Conservation (phyloP, 2,888 invertebrate genomes). For the Acleris literana region DNA sequence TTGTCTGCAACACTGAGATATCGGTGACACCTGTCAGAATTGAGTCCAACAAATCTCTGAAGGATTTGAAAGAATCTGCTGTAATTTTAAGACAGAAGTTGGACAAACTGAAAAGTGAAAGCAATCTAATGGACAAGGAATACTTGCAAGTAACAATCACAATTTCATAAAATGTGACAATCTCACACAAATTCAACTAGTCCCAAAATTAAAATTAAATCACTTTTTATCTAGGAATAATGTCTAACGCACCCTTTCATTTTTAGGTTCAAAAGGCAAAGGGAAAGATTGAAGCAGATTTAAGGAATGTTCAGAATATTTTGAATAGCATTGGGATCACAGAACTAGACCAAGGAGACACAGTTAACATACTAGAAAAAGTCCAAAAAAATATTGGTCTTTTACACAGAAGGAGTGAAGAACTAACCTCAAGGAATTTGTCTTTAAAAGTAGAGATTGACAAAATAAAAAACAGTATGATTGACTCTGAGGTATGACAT, state of each 20-base stretch:
- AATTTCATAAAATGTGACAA: too few species aligned
- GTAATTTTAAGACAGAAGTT: constrained; percentile 69
- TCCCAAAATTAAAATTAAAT: too few species aligned
- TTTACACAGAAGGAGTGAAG: constrained; percentile 69
- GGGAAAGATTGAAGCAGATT: constrained; percentile 78
- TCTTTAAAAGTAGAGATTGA: constrained; percentile 69
- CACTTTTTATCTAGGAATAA: not conserved
- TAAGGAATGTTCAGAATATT: constrained; percentile 67
- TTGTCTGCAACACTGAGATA: constrained; percentile 15
- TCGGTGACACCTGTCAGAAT: constrained; percentile 42
- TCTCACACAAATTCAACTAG: too few species aligned
- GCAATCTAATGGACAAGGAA: constrained; percentile 73
- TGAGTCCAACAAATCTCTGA: constrained; percentile 59
- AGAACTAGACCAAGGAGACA: constrained; percentile 55
- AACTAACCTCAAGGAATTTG: constrained; percentile 68
- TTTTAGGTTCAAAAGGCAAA: constrained; percentile 64
- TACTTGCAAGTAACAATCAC: constrained; percentile 61
- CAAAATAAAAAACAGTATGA: constrained; percentile 56
- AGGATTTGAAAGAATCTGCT: constrained; percentile 71
- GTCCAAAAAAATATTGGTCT: constrained; percentile 62
- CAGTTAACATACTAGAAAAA: constrained; percentile 61
- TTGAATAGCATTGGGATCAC: constrained; percentile 64
- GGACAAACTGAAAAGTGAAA: constrained; percentile 69
- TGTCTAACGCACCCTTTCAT: not conserved
- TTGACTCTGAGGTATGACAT: constrained; percentile 56